Evolutionary conservation across 2,797 vertebrate species (phyloP), one percentile per base, ranked within the genome.

Genomic region (Rhincodon typus): DNA sequence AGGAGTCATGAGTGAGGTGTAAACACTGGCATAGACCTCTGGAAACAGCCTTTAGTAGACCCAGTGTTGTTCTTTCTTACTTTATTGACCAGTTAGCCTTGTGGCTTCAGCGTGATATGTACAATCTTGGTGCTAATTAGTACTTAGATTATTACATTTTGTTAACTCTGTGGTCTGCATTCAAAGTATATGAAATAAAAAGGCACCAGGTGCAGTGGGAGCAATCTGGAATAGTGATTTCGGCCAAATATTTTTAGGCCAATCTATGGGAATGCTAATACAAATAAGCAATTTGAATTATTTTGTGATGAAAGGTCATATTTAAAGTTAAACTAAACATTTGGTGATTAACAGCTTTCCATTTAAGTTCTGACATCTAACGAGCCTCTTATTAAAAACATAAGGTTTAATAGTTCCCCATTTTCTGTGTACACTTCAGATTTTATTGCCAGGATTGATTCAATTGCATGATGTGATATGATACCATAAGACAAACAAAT

Each of bases 351-450:
- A n/a, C 69, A 74, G 46, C 69, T 34, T 53, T 50, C 30, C 70
- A 77, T 95, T 95, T 77, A 74, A 94, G 53, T 94, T 50, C 46
- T 72, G 42, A n/a, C 93, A 94, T 69, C 17, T 67, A 94, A 50
- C 23, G 38, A 25, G 38, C 27, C 93, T 72, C 19, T 12, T 70
- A 94, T 42, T 87, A 67, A 94, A 70, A 94, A 42, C 42, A 74
- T 74, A 50, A 27, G 66, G 66, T 69, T 94, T 67, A 50, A 94
- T 46, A 38, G 57, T 91, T 91, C 30, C 69, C 66, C n/a, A 27
- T 46, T 38, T 67, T 94, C 38, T 72, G 42, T 72, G 34, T n/a
- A 91, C 21, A 90, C 30, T 25, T 27, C 38, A 72, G 23, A 70
- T 42, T 70, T 70, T 94, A 69, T 27, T 94, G 67, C 25, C 23